Conservation (phyloP, 2,888 invertebrate species). For the Hedychridium roseum region DNA sequence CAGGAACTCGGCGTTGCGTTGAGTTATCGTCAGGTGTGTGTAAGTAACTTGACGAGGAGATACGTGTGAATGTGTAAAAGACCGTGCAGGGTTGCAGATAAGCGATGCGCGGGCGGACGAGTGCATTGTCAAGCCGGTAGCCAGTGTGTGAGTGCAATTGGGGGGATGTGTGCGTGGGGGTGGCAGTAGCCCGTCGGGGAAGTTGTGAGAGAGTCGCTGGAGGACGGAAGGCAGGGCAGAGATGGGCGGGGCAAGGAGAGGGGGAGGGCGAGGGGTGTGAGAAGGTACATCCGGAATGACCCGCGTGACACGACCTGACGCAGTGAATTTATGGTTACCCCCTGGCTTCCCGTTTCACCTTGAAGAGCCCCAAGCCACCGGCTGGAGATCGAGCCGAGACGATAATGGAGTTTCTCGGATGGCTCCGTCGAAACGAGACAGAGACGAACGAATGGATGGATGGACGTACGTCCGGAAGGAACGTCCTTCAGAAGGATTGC, state of each 20-base stretch:
- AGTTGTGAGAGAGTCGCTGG: too few relatives aligned
- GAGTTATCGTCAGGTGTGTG: too few relatives aligned
- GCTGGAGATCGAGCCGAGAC: conserved; percentile 25
- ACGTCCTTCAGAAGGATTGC: too few relatives aligned
- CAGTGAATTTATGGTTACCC: conserved; percentile 39
- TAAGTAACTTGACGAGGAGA: too few relatives aligned
- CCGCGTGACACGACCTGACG: conserved; percentile 20
- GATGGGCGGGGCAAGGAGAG: too few relatives aligned
- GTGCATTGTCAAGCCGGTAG: not conserved
- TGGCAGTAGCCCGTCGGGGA: not conserved
- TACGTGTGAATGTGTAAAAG: too few relatives aligned
- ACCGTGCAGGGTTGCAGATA: too few relatives aligned
- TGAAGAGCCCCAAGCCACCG: conserved; percentile 10
- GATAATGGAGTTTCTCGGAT: conserved; percentile 42
- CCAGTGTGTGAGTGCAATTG: not conserved
- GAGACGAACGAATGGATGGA: conserved; percentile 16
- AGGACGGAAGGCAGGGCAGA: not conserved
- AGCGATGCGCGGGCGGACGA: not conserved
- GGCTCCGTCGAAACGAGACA: conserved; percentile 22
- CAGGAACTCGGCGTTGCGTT: too few relatives aligned
- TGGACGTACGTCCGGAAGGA: conserved; percentile 13
- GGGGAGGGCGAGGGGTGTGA: too few relatives aligned
- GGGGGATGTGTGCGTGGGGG: not conserved
- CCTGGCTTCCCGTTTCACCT: conserved; percentile 15
- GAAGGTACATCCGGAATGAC: conserved; percentile 17